Conservation (phyloP, 92 coral and sea anemone genomes). For the Desmophyllum pertusum region DNA sequence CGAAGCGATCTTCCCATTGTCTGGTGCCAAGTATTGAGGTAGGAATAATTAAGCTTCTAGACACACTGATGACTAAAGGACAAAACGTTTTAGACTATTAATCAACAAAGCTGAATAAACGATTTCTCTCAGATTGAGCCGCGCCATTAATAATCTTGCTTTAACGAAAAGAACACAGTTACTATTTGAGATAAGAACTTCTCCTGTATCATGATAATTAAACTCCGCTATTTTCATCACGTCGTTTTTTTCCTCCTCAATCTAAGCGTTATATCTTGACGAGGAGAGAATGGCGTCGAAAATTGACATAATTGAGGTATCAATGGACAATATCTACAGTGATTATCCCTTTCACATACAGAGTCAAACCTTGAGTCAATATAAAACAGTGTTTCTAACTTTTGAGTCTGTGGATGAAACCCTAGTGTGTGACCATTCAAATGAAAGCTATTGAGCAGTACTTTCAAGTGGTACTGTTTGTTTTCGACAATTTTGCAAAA, state of each 20-base stretch:
- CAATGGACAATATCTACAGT: not conserved
- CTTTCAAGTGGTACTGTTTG: too few species aligned
- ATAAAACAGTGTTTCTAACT: too few species aligned
- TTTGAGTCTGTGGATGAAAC: too few species aligned
- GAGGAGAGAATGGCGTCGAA: not conserved
- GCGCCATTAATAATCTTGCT: not conserved
- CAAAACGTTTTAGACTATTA: not conserved
- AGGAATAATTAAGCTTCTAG: constrained; percentile 1
- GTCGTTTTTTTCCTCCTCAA: not conserved
- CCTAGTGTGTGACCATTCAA: too few species aligned
- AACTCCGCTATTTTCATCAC: too few species aligned
- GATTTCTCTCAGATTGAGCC: not conserved
- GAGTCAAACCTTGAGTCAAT: too few species aligned
- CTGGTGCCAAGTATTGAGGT: not conserved
- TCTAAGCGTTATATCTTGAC: not conserved
- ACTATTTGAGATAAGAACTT: not conserved
- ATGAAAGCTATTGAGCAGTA: too few species aligned
- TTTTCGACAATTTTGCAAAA: too few species aligned
- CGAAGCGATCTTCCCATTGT: not conserved
- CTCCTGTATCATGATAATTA: not conserved
- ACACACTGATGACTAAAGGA: not conserved
- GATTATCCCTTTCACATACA: too few species aligned
- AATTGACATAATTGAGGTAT: not conserved
- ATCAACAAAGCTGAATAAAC: constrained; percentile 21
- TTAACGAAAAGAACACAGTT: not conserved